phyloP scores from a whole-genome alignment of 2,113 vertebrate species.

The Nyctereutes procyonoides region DNA sequence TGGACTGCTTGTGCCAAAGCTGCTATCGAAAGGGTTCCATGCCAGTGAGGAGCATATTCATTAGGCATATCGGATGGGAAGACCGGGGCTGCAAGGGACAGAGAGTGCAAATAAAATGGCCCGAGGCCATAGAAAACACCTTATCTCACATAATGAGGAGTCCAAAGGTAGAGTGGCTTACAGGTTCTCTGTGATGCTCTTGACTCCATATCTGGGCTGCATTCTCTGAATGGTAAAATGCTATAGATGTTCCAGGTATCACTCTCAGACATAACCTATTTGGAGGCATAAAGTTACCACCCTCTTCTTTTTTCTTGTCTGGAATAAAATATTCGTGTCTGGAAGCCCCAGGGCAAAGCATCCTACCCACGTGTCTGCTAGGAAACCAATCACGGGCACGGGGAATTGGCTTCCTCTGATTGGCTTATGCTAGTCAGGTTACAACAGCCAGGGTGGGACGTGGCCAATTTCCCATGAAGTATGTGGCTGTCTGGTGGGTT shows the following conservation, averaged over 20 bases:
- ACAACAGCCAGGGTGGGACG: background rate
- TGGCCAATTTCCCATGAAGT: background rate
- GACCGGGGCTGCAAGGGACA: background rate
- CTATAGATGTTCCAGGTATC: background rate
- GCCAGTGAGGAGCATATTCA: conserved; percentile 47
- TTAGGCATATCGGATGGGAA: background rate
- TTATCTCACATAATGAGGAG: background rate
- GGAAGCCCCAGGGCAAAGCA: background rate
- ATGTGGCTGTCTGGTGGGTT: background rate
- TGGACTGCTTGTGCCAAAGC: background rate
- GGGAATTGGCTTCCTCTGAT: background rate
- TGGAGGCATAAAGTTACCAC: background rate
- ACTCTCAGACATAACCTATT: background rate
- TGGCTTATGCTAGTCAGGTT: background rate
- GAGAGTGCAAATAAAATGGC: background rate
- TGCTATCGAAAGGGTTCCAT: background rate
- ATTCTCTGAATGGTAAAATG: background rate
- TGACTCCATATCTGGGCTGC: background rate
- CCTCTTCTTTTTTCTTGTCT: background rate
- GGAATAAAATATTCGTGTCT: background rate
- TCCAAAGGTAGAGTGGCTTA: too few species aligned
- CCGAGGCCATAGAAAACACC: background rate
- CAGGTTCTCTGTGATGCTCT: background rate
- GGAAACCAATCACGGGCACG: background rate
- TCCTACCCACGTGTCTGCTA: background rate